Evolutionary conservation across 2,113 vertebrate genomes (phyloP).

Genomic region (Petrocephalus zakoni): DNA sequence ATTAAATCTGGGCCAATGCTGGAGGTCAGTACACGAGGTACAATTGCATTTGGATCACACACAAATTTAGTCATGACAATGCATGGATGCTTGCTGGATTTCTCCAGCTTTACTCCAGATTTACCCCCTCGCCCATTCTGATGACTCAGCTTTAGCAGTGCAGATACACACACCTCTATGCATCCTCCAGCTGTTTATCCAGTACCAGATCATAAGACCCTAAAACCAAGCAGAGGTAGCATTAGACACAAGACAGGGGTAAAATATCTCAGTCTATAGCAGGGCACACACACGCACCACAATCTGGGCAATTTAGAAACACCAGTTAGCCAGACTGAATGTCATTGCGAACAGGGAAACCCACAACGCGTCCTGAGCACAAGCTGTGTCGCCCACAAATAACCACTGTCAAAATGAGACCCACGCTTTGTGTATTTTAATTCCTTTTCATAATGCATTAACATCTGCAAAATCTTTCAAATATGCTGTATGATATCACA

Average conservation of each 20-base stretch:
- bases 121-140: not conserved
- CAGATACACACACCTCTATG: not conserved
- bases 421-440: not conserved
- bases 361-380: not conserved
- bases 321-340: not conserved
- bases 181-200: not conserved
- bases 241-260: not conserved
- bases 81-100: not conserved
- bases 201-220: not conserved
- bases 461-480: not conserved
- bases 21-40: not conserved
- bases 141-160: not conserved
- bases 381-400: not conserved
- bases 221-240: not conserved
- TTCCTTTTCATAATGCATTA: not conserved
- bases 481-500: not conserved
- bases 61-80: not conserved
- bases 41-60: not conserved
- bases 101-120: not conserved
- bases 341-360: not conserved
- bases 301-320: not conserved
- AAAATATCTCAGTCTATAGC: not conserved
- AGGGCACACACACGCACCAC: not conserved
- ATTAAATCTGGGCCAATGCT: not conserved
- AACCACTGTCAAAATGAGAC: not conserved